Evolutionary conservation across 2,113 vertebrate species (phyloP).

Genomic region (Pluvialis apricaria): DNA sequence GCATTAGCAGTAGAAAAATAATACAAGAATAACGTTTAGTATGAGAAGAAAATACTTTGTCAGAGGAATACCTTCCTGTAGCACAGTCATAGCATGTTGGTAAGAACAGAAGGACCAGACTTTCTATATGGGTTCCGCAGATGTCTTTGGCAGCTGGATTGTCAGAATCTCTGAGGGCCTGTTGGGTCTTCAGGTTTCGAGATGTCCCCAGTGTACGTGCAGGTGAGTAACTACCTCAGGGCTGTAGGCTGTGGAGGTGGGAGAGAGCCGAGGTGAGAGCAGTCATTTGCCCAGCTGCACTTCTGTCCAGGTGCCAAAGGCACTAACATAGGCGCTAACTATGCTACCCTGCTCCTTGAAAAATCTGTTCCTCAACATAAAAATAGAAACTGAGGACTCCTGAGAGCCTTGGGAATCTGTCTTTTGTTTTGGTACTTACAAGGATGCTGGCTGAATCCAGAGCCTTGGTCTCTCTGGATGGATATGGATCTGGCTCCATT

Average conservation of each 20-base stretch:
- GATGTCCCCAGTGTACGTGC: neutral
- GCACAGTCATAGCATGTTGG: fast-evolving
- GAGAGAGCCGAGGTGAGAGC: neutral
- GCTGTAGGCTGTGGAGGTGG: neutral
- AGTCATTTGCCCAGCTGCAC: neutral
- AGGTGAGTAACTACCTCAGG: neutral
- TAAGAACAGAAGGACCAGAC: neutral
- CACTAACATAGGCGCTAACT: too few species aligned
- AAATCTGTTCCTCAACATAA: neutral
- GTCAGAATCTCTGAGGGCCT: neutral
- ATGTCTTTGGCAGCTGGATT: neutral
- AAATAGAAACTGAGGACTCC: neutral
- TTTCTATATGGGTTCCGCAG: neutral
- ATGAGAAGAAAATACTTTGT: neutral
- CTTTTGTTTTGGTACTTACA: neutral
- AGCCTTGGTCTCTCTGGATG: neutral
- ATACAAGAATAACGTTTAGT: neutral
- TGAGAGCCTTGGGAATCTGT: neutral
- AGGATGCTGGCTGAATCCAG: neutral
- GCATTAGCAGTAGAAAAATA: neutral
- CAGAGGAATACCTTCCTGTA: neutral
- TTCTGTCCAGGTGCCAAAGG: neutral
- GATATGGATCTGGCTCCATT: neutral
- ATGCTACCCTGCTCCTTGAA: neutral
- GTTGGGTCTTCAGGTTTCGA: neutral